Conservation (phyloP, 2,888 invertebrate species). For the Euplagia quadripunctaria region DNA sequence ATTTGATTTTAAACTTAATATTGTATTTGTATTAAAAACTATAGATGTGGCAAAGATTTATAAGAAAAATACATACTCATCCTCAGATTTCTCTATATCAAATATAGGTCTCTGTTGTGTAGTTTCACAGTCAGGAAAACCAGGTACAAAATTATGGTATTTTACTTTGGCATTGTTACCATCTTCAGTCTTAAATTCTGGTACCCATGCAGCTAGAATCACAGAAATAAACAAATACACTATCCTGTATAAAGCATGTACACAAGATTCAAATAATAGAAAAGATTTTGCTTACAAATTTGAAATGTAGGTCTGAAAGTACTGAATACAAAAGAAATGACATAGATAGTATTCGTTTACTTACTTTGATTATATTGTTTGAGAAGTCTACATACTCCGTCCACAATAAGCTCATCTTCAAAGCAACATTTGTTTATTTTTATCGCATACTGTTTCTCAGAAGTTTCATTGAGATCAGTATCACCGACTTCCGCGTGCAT, state of each 20-base stretch:
- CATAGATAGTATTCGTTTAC: slow-evolving; percentile 47
- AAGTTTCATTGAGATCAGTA: slow-evolving; percentile 81
- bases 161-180: slow-evolving; percentile 86
- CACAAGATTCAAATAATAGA: background rate
- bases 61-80: slow-evolving; percentile 77
- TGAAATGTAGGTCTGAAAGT: background rate
- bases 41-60: background rate
- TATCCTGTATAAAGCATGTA: background rate
- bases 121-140: slow-evolving; percentile 90
- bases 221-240: background rate
- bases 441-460: slow-evolving; percentile 81
- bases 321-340: background rate
- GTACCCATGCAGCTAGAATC: slow-evolving; percentile 84
- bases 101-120: slow-evolving; percentile 91
- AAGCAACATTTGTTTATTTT: slow-evolving; percentile 94
- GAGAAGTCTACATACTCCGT: slow-evolving; percentile 89
- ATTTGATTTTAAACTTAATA: background rate
- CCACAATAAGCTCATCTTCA: slow-evolving; percentile 90
- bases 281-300: background rate
- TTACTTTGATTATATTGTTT: slow-evolving; percentile 88
- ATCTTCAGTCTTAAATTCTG: slow-evolving; percentile 89
- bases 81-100: slow-evolving; percentile 88
- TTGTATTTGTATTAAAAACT: background rate
- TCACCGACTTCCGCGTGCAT: slow-evolving; percentile 65
- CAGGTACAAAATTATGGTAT: slow-evolving; percentile 88